Conservation (phyloP, 1,140 invertebrate species). For the Drosophila chauvacae region DNA sequence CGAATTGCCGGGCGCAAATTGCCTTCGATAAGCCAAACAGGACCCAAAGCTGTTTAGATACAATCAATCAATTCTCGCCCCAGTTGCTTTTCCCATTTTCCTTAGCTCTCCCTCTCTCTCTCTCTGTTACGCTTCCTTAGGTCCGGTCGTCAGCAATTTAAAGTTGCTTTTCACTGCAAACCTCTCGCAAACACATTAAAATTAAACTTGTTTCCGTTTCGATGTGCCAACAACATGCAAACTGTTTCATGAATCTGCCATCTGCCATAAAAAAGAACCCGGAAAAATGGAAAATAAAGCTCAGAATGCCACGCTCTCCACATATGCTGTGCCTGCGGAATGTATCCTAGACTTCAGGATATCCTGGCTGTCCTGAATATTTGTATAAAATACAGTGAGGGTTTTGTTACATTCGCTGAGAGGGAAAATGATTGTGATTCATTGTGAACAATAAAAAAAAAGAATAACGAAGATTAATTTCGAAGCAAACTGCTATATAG, state of each 20-base stretch:
- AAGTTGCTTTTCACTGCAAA: neutral
- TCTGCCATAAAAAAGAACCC: conserved; percentile 2
- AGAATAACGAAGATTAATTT: neutral
- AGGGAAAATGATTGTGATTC: neutral
- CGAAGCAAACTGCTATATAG: neutral
- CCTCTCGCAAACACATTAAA: conserved; percentile 10
- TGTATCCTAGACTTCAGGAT: neutral
- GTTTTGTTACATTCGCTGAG: neutral
- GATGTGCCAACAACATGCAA: conserved; percentile 15
- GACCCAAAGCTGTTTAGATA: conserved; percentile 26
- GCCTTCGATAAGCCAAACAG: conserved; percentile 24
- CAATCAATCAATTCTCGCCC: conserved; percentile 30
- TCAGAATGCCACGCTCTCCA: conserved; percentile 9
- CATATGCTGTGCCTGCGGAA: conserved; percentile 13
- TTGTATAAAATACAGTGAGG: neutral
- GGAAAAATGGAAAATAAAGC: conserved; percentile 24
- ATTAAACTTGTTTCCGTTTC: conserved; percentile 10
- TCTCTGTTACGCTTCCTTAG: neutral
- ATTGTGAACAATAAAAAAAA: neutral
- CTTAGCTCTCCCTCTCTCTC: neutral
- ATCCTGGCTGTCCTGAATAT: neutral
- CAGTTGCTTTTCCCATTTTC: neutral
- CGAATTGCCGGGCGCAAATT: conserved; percentile 26
- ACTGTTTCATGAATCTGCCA: conserved; percentile 12
- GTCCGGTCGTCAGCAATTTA: conserved; percentile 7